phyloP scores from a whole-genome alignment of 2,113 vertebrate species.

The Burhinus bistriatus region DNA sequence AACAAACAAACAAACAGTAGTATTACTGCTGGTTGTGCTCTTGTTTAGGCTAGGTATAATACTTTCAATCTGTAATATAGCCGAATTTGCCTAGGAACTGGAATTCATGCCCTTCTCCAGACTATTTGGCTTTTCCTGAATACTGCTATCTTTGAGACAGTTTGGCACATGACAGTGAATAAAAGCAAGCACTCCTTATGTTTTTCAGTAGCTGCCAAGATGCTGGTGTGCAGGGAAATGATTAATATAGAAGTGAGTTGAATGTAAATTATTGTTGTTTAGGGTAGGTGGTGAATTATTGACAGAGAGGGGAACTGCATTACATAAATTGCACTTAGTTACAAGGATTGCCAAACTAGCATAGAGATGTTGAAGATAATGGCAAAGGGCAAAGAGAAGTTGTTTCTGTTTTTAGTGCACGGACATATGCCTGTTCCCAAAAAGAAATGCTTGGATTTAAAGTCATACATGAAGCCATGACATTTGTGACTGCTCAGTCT shows the following conservation, averaged over 20 bases:
- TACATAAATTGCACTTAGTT: constrained; percentile 50
- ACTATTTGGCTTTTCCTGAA: constrained; percentile 59
- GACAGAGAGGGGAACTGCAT: constrained; percentile 54
- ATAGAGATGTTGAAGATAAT: constrained; percentile 48
- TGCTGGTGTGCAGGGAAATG: constrained; percentile 63
- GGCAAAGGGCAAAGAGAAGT: constrained; percentile 33
- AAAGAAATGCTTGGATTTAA: constrained; percentile 61
- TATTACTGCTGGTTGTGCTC: neutral
- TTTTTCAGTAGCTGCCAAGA: constrained; percentile 71
- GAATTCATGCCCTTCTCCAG: constrained; percentile 38
- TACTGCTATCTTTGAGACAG: constrained; percentile 66
- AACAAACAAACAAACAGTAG: neutral
- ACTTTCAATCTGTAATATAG: constrained; percentile 15
- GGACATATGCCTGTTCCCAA: constrained; percentile 58
- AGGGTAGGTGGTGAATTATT: constrained; percentile 61
- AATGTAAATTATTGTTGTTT: constrained; percentile 63
- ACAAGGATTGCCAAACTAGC: constrained; percentile 54
- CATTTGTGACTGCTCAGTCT: constrained; percentile 48
- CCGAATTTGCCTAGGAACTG: constrained; percentile 27
- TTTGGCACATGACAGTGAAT: constrained; percentile 67
- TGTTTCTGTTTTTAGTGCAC: constrained; percentile 52
- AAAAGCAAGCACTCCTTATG: constrained; percentile 70
- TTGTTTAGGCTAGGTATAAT: constrained; percentile 23
- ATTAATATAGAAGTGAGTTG: constrained; percentile 67
- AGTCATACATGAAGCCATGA: constrained; percentile 31